These are phyloP conservation scores for Scaptomyza cyrtandrae DNA, from an alignment of 2,888 invertebrate species.

Conservation along the genomic window DNA sequence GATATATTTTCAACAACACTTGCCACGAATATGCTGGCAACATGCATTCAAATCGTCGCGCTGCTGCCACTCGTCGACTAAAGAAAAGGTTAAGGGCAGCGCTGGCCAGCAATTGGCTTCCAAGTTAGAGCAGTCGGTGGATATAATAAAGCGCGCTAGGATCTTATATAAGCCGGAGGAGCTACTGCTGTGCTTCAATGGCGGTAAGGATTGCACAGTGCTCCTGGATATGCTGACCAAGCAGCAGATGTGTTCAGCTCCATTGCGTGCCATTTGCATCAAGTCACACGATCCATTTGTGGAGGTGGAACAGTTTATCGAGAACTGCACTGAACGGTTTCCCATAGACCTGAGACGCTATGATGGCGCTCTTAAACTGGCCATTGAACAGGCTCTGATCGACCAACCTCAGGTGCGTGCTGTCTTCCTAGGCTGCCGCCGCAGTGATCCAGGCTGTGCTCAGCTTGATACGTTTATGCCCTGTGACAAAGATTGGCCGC, in stretches of 20 bases:
- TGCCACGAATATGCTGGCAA: slow-evolving; percentile 9
- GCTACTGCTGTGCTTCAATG: slow-evolving; percentile 96
- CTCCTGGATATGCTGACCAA: slow-evolving; percentile 84
- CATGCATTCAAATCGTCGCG: not conserved
- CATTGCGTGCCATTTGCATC: slow-evolving; percentile 38
- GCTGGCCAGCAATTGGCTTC: not conserved
- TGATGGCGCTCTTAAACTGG: slow-evolving; percentile 89
- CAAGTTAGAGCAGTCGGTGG: slow-evolving; percentile 26
- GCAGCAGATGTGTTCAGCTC: not conserved
- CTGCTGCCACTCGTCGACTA: not conserved
- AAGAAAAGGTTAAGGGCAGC: not conserved
- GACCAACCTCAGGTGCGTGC: slow-evolving; percentile 88
- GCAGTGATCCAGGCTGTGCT: slow-evolving; percentile 92
- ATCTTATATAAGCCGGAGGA: slow-evolving; percentile 85
- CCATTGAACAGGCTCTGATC: slow-evolving; percentile 87
- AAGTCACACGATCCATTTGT: slow-evolving; percentile 47
- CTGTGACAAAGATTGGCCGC: slow-evolving; percentile 96
- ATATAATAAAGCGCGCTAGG: slow-evolving; percentile 20
- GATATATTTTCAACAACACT: slow-evolving; percentile 5
- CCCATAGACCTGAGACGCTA: slow-evolving; percentile 88
- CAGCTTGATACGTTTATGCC: slow-evolving; percentile 88
- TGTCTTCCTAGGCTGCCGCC: slow-evolving; percentile 94
- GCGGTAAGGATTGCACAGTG: slow-evolving; percentile 98
- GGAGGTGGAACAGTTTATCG: slow-evolving; percentile 55
- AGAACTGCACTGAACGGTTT: slow-evolving; percentile 84